Evolutionary conservation across 2,797 vertebrate species (phyloP).

Genomic region (Silurus aristotelis): DNA sequence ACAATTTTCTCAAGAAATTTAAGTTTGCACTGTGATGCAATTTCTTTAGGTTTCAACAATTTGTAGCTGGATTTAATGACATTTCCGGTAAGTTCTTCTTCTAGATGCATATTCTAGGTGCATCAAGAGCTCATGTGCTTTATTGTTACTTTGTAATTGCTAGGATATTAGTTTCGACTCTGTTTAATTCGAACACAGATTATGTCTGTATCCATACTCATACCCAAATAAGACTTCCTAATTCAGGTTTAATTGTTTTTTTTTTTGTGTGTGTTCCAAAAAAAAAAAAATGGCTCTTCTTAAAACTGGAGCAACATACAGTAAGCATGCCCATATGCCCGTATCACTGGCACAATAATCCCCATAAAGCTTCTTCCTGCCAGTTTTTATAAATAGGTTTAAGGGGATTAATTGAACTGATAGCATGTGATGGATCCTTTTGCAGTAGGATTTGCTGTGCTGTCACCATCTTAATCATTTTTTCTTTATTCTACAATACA

Average conservation of each 20-base stretch:
- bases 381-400: conserved; percentile 1
- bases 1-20: neutral
- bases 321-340: neutral
- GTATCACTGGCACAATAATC: neutral
- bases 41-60: neutral
- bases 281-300: neutral
- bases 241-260: neutral
- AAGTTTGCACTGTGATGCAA: neutral
- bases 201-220: neutral
- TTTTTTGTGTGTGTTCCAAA: neutral
- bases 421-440: neutral
- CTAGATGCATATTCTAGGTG: neutral
- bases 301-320: neutral
- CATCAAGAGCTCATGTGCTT: neutral
- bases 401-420: neutral
- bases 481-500: neutral
- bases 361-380: neutral
- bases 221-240: neutral
- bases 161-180: neutral
- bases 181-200: neutral
- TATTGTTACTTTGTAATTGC: neutral
- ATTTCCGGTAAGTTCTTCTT: neutral
- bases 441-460: neutral
- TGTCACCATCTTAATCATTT: neutral
- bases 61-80: neutral